Percentiles rank a stretch among this genome's conserved stretches.
phyloP scores from a whole-genome alignment of 2,888 invertebrate species.

The Conchocele bisecta region DNA sequence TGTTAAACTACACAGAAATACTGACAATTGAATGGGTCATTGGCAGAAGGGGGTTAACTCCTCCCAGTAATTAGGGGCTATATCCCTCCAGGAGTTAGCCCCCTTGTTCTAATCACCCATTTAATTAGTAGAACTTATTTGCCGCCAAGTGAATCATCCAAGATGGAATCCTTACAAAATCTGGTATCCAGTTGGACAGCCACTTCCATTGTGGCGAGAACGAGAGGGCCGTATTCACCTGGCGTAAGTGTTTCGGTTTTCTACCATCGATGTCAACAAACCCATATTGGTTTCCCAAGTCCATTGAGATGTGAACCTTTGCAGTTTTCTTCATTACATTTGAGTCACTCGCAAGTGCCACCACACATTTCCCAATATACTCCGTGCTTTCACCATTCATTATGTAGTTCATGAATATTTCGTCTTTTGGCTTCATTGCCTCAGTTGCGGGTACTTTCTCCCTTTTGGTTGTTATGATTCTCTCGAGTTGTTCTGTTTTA shows the following conservation, averaged over 20 bases:
- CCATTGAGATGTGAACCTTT: constrained; percentile 77
- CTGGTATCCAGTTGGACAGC: constrained; percentile 17
- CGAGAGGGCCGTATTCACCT: constrained; percentile 27
- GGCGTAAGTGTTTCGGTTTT: constrained; percentile 25
- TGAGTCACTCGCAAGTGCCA: constrained; percentile 63
- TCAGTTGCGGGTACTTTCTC: not conserved
- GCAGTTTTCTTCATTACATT: constrained; percentile 80
- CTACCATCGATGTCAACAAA: constrained; percentile 82
- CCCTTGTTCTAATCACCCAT: too few species aligned
- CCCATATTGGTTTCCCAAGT: constrained; percentile 82
- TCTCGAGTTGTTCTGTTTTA: constrained; percentile 76
- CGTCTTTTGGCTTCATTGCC: not conserved
- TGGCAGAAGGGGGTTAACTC: too few species aligned
- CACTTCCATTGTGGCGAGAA: constrained; percentile 23
- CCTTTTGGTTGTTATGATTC: not conserved
- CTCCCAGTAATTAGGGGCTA: too few species aligned
- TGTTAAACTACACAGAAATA: too few species aligned
- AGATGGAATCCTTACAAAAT: constrained; percentile 40
- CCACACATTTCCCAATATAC: constrained; percentile 71
- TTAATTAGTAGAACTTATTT: constrained; percentile 35
- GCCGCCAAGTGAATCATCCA: constrained; percentile 38
- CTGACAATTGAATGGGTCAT: too few species aligned
- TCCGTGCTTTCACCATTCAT: constrained; percentile 66
- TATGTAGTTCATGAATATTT: not conserved
- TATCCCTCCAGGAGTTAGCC: too few species aligned